Base-by-base conservation (phyloP, 1,140 invertebrate species). In the Sminthurinus signatus region DNA sequence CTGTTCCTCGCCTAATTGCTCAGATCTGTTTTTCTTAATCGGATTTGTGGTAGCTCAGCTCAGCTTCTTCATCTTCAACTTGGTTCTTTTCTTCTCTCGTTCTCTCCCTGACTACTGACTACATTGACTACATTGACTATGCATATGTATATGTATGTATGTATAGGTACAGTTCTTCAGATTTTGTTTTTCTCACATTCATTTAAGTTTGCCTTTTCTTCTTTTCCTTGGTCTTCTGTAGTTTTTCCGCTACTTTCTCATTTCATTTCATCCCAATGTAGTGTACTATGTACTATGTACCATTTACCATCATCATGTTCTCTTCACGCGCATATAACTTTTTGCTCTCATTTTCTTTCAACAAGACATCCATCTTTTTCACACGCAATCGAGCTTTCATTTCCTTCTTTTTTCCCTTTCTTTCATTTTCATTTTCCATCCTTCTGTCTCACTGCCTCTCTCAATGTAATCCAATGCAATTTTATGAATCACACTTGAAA, bases 141-240 rank as follows among this genome's bases (percentile, higher is more conserved):
- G n/a, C 10, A 10, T 10, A n/a, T 42, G n/a, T 42, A n/a, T n/a
- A 12, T 10, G 39, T 10, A 42, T 42, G 39, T n/a, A n/a, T 10
- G n/a, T n/a, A 42, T 12, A 42, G n/a, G n/a, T n/a, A n/a, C n/a
- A n/a, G n/a, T n/a, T n/a, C n/a, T n/a, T n/a, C n/a, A 56, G 54
- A 56, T 56, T 56, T 56, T 39, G 29, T 42, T 42, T 56, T 56
- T 56, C 54, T 56, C 54, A 56, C 54, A 56, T 56, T 56, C 54
- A 56, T 56, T 56, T 28, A 25, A 32, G 31, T 42, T 56, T 42
- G 29, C 54, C 36, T 42, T 21, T 23, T n/a, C 31, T 27, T 21
- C 23, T 3, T 12, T 54, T n/a, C 19, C 23, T 14, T 21, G 3
- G 10, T 27, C 36, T 57, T 36, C 31, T 42, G 28, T 19, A 10